Conservation (phyloP, 2,797 vertebrate genomes). For the Oryzias sinensis region DNA sequence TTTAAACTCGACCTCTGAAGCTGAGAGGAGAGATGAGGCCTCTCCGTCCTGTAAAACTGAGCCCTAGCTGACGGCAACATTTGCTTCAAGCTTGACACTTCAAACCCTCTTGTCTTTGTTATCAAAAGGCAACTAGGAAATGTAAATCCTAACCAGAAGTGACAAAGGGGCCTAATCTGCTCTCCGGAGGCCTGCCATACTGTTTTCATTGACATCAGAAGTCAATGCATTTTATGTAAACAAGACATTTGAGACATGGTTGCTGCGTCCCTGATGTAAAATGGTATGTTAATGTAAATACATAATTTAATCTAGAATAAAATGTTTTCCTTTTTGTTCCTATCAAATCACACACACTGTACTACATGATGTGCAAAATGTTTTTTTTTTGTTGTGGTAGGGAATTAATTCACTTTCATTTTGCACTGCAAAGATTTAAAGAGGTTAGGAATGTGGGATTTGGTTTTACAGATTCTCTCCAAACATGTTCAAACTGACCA, state of each 20-base stretch:
- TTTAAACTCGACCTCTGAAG: conserved; percentile 58
- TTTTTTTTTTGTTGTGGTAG: too few relatives aligned
- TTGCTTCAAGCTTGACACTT: neutral
- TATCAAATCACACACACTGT: conserved; percentile 42
- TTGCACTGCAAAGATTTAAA: too few relatives aligned
- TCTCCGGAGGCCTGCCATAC: neutral
- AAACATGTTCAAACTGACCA: too few relatives aligned
- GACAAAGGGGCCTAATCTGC: conserved; percentile 1
- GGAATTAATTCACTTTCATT: too few relatives aligned
- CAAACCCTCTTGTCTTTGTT: neutral
- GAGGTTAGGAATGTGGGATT: too few relatives aligned
- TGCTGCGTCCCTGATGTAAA: conserved; percentile 5
- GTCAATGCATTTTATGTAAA: conserved; percentile 23
- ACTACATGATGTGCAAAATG: conserved; percentile 25
- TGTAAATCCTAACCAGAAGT: neutral
- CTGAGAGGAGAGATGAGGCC: conserved; percentile 61
- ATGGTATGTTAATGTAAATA: conserved; percentile 52
- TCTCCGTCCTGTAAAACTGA: conserved; percentile 42
- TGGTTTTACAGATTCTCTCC: too few relatives aligned
- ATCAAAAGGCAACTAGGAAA: neutral
- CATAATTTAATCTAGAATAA: conserved; percentile 30
- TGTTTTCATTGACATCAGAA: conserved; percentile 10
- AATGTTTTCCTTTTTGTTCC: conserved; percentile 24
- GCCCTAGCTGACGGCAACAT: conserved; percentile 32
- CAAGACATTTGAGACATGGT: conserved; percentile 9